These are phyloP conservation scores for Ceyx cyanopectus DNA, from an alignment of 2,113 vertebrate genomes.

Conservation along the genomic window DNA sequence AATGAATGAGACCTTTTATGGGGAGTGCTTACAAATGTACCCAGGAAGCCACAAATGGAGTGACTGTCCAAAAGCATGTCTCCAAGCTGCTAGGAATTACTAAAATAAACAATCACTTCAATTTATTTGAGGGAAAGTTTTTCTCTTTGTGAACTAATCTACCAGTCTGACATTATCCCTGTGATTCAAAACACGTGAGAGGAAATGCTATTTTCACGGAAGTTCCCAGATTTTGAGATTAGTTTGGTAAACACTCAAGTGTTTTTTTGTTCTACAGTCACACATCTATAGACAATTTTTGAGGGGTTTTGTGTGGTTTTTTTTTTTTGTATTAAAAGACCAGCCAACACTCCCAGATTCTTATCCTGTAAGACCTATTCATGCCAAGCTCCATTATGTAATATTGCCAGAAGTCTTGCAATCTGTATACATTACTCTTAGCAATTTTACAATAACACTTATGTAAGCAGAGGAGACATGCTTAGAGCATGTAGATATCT, in stretches of 20 bases:
- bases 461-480: not conserved
- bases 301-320: no score
- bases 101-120: slow-evolving; percentile 9
- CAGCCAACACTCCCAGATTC: not conserved
- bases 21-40: slow-evolving; percentile 21
- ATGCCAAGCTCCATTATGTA: not conserved
- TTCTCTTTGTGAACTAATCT: slow-evolving; percentile 1
- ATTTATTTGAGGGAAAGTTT: slow-evolving; percentile 40
- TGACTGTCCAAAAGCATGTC: not conserved
- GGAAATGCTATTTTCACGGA: slow-evolving; percentile 14
- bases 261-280: not conserved
- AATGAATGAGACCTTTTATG: slow-evolving; percentile 55
- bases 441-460: not conserved
- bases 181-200: slow-evolving; percentile 44
- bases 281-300: not conserved
- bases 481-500: not conserved
- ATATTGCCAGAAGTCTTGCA: not conserved
- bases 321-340: not conserved
- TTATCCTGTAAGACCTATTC: not conserved
- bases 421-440: not conserved
- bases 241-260: not conserved
- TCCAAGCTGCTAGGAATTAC: slow-evolving; percentile 25
- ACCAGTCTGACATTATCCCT: not conserved
- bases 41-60: slow-evolving; percentile 40
- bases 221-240: not conserved